Base-by-base conservation (phyloP, 2,113 vertebrate species). In the Cisticola juncidis region DNA sequence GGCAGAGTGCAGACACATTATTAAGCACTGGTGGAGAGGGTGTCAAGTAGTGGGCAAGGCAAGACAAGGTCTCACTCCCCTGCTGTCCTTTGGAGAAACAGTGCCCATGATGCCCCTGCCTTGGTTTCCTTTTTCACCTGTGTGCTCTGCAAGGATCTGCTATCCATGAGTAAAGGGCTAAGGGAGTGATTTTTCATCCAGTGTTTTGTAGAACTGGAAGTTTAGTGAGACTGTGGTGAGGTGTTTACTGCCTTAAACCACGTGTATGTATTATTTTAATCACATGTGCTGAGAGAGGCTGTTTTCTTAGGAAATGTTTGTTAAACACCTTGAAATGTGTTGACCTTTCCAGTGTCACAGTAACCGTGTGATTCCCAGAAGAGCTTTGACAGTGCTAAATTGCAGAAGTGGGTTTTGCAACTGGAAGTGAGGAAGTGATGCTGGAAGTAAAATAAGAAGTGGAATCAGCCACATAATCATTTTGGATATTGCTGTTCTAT, bases 401-500 rank as follows among this genome's bases (percentile, higher is more conserved):
- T 96, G 89, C 81, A 95, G 81, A 91, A 97, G 69, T 84, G 57
- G 18, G 57, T 85, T 94, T 94, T 94, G 70, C 61, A 89, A 74
- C 33, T 96, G 76, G 80, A 86, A 88, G 51, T 50, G 29, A 73
- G 21, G 14, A 69, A 96, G 72, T 2, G 5, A 80, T 48, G 38
- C 22, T 94, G 64, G 64, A 88, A 88, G 26, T 78, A 93, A 95
- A 94, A 95, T 66, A 90, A 94, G 95, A 95, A 90, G 60, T 88
- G 51, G 76, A 83, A 86, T 94, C 56, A 64, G 56, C 64, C 90
- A 56, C 51, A 81, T 40, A 91, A 71, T 84, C 1, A 50, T 57
- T 73, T 88, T 73, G 64, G 72, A 66, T 33, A 31, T 60, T 66
- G 29, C 58, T 88, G 31, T 64, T 68, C 51, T 44, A 72, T 91